Evolutionary conservation across 2,797 vertebrate genomes (phyloP), one percentile per base, ranked within the genome.

Genomic region (Notoglanidium macrostoma): DNA sequence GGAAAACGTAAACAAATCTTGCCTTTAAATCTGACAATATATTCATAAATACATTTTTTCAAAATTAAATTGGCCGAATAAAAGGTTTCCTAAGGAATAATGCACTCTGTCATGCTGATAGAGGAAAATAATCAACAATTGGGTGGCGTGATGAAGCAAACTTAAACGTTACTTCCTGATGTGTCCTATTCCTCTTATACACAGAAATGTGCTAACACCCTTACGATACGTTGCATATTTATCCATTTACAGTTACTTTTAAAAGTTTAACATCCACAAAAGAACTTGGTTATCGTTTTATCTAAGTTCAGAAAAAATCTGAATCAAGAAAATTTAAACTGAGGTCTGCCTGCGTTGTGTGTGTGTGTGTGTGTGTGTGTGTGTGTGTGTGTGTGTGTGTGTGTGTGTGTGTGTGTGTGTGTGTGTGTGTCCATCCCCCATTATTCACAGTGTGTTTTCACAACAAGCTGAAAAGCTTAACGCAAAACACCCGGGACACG

Each of bases 401-500:
- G 35, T 35, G 35, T 35, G 35, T 35, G 35, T 35, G 35, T 35
- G 35, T 35, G 35, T 35, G 35, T 35, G 15, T 61, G 4, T 83
- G 82, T 72, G 65, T 55, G 51, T 57, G 49, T 35, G 10, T 77
- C 5, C 35, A 35, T 32, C 76, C 61, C 63, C 51, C 51, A 81
- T 81, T 40, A 61, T 83, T 76, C 29, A 23, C 21, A 0, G 49
- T 54, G 46, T 88, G 77, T 88, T 81, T 59, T 85, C 76, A 85
- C 77, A 88, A 88, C 73, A 85, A 54, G 46, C 46, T 59, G 5
- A 21, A 35, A 67, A 61, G 87, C 82, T 85, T 44, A 63, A 29
- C 73, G 51, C 59, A 54, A 55, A 74, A 81, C 77, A 85, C 51
- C 21, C 26, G 0, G 29, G 9, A 59, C 29, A 55, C 54, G 8